These are phyloP conservation scores for Spatula clypeata DNA, from an alignment of 2,797 vertebrate species.

Conservation along the genomic window DNA sequence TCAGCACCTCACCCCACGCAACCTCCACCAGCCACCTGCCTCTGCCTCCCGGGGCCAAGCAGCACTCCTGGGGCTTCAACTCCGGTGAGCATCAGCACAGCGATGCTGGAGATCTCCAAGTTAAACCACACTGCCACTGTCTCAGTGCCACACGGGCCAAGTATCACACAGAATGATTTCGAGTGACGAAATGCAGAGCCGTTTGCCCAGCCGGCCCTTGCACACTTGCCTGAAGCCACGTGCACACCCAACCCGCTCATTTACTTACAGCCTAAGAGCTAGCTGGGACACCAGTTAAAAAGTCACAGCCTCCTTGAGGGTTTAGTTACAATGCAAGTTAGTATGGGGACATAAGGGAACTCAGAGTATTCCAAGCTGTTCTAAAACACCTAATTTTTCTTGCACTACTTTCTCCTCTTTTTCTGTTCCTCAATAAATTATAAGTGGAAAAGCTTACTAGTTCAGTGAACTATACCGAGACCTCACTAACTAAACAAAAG, in stretches of 20 bases:
- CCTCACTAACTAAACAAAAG: constrained; percentile 79
- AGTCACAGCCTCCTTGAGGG: neutral
- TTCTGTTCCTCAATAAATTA: neutral
- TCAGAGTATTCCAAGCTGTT: neutral
- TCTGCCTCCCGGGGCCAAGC: too few species aligned
- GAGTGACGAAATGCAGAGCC: neutral
- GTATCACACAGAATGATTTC: neutral
- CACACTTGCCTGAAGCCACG: neutral
- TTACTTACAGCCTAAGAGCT: neutral
- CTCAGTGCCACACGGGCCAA: neutral
- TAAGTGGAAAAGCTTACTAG: constrained; percentile 31
- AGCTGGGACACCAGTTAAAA: neutral
- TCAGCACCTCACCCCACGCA: neutral
- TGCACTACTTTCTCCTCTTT: neutral
- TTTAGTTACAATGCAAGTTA: neutral
- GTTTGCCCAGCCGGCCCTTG: neutral
- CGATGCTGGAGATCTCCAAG: neutral
- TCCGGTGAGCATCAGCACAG: neutral
- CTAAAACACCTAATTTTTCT: neutral
- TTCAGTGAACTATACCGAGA: constrained; percentile 45
- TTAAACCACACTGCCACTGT: neutral
- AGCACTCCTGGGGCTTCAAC: neutral
- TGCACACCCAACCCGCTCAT: neutral
- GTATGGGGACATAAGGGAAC: neutral
- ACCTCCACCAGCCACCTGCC: neutral